Percentiles rank a stretch among this genome's conserved stretches.
These are phyloP conservation scores for Callyntrura sp. DNA, from an alignment of 2,888 invertebrate genomes.

Conservation along the genomic window DNA sequence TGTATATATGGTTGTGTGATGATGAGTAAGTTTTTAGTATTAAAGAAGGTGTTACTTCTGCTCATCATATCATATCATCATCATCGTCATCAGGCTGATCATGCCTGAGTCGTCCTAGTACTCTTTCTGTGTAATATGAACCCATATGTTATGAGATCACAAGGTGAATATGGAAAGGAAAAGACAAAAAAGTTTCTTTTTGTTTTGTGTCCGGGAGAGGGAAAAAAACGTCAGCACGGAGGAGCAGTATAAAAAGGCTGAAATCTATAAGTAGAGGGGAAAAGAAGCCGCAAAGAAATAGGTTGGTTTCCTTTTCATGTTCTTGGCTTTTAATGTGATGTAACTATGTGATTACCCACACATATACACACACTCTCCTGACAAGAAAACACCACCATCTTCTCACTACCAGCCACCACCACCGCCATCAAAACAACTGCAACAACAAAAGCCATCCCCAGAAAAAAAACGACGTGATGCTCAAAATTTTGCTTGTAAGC, in stretches of 20 bases:
- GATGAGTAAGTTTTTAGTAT: constrained; percentile 65
- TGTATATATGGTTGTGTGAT: constrained; percentile 47
- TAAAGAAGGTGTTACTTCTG: constrained; percentile 63
- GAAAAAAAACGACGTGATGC: constrained; percentile 44
- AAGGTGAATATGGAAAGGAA: constrained; percentile 40
- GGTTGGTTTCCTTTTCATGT: constrained; percentile 79
- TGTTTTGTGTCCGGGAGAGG: constrained; percentile 52
- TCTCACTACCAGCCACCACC: constrained; percentile 55
- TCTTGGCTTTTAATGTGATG: constrained; percentile 76
- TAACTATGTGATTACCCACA: constrained; percentile 77
- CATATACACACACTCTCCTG: constrained; percentile 63
- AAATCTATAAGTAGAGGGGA: constrained; percentile 44
- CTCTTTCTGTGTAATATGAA: neutral
- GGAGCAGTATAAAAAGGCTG: constrained; percentile 40
- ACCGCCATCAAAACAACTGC: constrained; percentile 70
- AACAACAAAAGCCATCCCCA: constrained; percentile 26
- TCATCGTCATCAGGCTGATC: neutral
- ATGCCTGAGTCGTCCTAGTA: neutral
- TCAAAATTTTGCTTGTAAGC: constrained; percentile 8
- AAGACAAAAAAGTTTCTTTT: constrained; percentile 65
- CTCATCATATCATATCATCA: constrained; percentile 61
- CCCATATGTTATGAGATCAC: constrained; percentile 1
- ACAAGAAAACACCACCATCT: constrained; percentile 77
- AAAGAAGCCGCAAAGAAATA: constrained; percentile 80
- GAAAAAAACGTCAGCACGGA: constrained; percentile 50